These are phyloP conservation scores for Leptonema lineaticorne DNA, from an alignment of 1,140 invertebrate species.

Conservation along the genomic window DNA sequence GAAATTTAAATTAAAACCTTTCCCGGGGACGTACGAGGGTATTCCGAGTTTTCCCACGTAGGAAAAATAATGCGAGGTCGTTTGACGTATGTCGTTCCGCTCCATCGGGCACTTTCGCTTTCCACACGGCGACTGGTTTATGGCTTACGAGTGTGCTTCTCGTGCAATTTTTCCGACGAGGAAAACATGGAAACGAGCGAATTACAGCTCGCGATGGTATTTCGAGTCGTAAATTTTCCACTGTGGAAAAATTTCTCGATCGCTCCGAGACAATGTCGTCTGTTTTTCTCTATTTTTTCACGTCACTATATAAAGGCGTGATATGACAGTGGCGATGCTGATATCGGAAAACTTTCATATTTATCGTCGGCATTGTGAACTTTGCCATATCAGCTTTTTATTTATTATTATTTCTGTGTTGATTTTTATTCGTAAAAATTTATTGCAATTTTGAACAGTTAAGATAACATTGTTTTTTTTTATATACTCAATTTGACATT, in stretches of 20 bases:
- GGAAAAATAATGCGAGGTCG: constrained; percentile 11
- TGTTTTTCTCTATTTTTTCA: too few species aligned
- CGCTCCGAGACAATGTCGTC: too few species aligned
- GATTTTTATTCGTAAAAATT: too few species aligned
- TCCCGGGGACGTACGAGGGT: background rate
- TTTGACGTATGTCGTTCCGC: background rate
- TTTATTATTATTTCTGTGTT: too few species aligned
- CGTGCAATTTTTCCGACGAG: background rate
- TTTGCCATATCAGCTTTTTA: too few species aligned
- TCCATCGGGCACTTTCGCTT: background rate
- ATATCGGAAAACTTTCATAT: too few species aligned
- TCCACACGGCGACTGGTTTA: background rate
- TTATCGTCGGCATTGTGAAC: too few species aligned
- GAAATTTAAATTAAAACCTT: background rate
- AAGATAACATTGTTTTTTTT: too few species aligned
- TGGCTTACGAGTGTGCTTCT: background rate
- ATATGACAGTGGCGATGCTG: too few species aligned
- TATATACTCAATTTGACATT: too few species aligned
- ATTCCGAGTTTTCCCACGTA: background rate
- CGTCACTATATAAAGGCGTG: too few species aligned
- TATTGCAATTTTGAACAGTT: too few species aligned
- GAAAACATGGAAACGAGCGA: constrained; percentile 14
- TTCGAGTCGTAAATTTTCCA: background rate
- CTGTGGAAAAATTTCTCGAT: constrained; percentile 8
- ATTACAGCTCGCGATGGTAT: constrained; percentile 8